phyloP scores from a whole-genome alignment of 2,888 invertebrate genomes.

The Leptinotarsa haldemani region DNA sequence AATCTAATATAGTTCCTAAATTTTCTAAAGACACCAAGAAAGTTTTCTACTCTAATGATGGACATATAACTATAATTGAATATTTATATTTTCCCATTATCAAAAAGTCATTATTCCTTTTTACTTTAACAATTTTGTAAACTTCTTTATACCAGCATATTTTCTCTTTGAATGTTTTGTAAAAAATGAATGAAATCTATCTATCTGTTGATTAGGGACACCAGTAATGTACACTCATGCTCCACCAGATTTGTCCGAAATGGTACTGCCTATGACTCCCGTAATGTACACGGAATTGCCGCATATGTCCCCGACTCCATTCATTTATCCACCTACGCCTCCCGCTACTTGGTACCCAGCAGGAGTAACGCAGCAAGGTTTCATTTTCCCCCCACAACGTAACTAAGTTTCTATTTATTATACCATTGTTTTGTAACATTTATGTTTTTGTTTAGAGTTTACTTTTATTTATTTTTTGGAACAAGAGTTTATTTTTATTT shows the following conservation, averaged over 20 bases:
- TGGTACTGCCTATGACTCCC: slow-evolving; percentile 51
- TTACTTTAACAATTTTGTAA: too few species aligned
- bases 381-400: slow-evolving; percentile 52
- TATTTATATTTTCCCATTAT: too few species aligned
- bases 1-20: too few species aligned
- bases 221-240: slow-evolving; percentile 50
- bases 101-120: too few species aligned
- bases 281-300: slow-evolving; percentile 52
- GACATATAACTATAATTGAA: too few species aligned
- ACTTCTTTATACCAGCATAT: too few species aligned
- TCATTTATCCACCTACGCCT: slow-evolving; percentile 53
- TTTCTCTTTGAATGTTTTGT: too few species aligned
- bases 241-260: slow-evolving; percentile 49
- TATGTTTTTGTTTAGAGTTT: slow-evolving; percentile 4
- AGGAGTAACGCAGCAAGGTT: slow-evolving; percentile 52
- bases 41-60: too few species aligned
- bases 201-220: slow-evolving; percentile 40
- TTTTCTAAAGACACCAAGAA: too few species aligned
- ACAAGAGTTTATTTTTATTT: background rate
- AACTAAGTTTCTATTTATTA: slow-evolving; percentile 5
- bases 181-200: too few species aligned
- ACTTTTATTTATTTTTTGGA: background rate
- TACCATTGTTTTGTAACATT: background rate
- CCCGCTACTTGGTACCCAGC: slow-evolving; percentile 53
- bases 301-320: slow-evolving; percentile 50